Evolutionary conservation across 2,113 vertebrate species (phyloP).

Genomic region (Anoplopoma fimbria): DNA sequence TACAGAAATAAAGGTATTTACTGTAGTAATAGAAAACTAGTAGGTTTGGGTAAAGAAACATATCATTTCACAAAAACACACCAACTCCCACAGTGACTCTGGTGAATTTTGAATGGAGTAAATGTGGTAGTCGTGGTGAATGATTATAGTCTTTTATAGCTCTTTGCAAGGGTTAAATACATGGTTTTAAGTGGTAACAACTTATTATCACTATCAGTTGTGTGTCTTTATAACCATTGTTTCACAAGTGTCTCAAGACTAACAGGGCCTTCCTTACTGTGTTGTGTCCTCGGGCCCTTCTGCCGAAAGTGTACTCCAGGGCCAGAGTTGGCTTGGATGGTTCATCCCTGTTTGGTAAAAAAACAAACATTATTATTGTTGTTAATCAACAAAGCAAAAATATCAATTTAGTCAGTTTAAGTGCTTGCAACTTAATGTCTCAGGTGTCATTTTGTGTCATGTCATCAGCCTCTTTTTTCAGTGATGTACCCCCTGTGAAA

Average conservation of each 20-base stretch:
- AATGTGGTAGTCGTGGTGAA: neutral
- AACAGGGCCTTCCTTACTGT: conserved; percentile 78
- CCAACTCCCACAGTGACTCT: neutral
- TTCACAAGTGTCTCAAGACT: neutral
- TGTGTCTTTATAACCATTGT: neutral
- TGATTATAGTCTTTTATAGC: neutral
- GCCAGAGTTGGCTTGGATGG: conserved; percentile 92
- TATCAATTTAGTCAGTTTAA: neutral
- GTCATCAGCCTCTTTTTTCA: too few relatives aligned
- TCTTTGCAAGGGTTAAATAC: neutral
- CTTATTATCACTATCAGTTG: neutral
- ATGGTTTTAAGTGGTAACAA: neutral
- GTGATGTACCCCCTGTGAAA: too few relatives aligned
- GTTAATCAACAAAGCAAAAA: neutral
- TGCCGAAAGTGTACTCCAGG: conserved; percentile 95
- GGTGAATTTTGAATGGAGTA: neutral
- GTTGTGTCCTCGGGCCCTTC: conserved; percentile 91
- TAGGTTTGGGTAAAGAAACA: neutral
- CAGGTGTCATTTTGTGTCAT: neutral
- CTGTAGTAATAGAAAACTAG: neutral
- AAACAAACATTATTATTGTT: neutral
- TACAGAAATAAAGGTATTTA: neutral
- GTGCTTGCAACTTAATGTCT: neutral
- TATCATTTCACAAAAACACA: neutral
- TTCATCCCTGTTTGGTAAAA: conserved; percentile 87